A percentile compares a stretch with the other conserved stretches of the same genome.
phyloP scores from a whole-genome alignment of 2,888 invertebrate genomes.

The Volucella bombylans region DNA sequence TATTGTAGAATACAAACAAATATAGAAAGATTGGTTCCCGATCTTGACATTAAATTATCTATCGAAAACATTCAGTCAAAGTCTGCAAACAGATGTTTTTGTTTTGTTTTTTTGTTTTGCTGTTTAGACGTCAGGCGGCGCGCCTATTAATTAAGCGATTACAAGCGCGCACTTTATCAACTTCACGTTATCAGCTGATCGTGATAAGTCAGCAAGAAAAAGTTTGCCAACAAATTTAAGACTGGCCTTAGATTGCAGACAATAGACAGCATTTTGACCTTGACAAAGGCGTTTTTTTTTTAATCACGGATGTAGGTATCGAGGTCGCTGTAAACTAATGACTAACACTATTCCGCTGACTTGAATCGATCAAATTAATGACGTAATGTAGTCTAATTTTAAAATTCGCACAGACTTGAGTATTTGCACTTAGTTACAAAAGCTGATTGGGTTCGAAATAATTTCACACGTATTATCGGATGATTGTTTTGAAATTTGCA shows the following conservation, averaged over 20 bases:
- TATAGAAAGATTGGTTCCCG: constrained; percentile 19
- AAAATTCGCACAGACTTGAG: background rate
- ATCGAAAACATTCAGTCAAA: constrained; percentile 18
- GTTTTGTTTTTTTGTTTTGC: background rate
- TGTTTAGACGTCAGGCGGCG: constrained; percentile 13
- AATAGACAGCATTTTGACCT: constrained; percentile 3
- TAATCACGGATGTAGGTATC: background rate
- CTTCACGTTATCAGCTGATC: constrained; percentile 23
- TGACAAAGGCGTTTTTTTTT: background rate
- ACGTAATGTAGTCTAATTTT: background rate
- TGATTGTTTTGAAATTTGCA: constrained; percentile 8
- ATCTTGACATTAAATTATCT: constrained; percentile 13
- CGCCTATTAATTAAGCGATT: constrained; percentile 27
- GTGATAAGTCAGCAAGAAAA: background rate
- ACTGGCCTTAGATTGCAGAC: constrained; percentile 14
- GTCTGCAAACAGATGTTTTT: constrained; percentile 37
- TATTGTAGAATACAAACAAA: background rate
- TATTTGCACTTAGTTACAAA: background rate
- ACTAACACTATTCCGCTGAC: constrained; percentile 1
- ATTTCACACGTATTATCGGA: background rate
- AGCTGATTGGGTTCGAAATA: background rate
- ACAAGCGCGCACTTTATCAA: background rate
- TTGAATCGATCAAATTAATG: background rate
- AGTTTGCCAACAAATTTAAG: no score
- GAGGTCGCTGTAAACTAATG: constrained; percentile 1